Base-by-base conservation (phyloP, 2,113 vertebrate species). In the Nannobrachium achirus region DNA sequence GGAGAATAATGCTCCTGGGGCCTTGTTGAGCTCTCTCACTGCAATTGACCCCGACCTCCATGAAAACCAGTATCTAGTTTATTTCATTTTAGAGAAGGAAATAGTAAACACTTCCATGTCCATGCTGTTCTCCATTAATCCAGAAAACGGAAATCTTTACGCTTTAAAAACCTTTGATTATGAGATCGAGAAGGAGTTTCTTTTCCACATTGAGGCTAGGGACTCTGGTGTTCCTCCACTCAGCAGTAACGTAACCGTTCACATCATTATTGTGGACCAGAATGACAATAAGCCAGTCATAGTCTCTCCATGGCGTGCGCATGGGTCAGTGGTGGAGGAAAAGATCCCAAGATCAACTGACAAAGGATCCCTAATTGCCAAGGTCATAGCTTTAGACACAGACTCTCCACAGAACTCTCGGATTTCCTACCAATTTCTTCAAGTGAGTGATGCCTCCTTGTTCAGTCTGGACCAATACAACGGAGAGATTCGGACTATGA, bases 201-300 rank as follows among this genome's bases (percentile, higher is more conserved):
- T 81, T 4, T 83, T 89, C 58, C 87, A 82, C 41, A 71, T 89
- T 4, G 82, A 86, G 66, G 80, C 87, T 64, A 72, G 82, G 60
- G 87, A 89, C 66, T 81, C 84, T 7, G 87, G 87, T 8, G 75
- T 75, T 63, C 80, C 84, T 66, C 80, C 80, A n/a, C 78, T 83
- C 42, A 92, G 89, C 0, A 78, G 88, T 76, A 94, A 93, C 0
- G 92, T 89, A 50, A 93, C 91, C 0, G 89, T 94, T 8, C 88
- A 89, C 50, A 87, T 94, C 74, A 89, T 92, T 0, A 89, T 94
- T 58, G 49, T 94, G 80, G 92, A 94, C 38, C 92, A 94, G 84
- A 94, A 95, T 0, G 93, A 95, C 86, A 94, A 95, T 0, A 86
- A 89, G 0, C 92, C 93, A 0, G 83, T 93, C 13, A 90, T 94